Base-by-base conservation (phyloP, 2,888 invertebrate genomes). In the Metopia argyrocephala region DNA sequence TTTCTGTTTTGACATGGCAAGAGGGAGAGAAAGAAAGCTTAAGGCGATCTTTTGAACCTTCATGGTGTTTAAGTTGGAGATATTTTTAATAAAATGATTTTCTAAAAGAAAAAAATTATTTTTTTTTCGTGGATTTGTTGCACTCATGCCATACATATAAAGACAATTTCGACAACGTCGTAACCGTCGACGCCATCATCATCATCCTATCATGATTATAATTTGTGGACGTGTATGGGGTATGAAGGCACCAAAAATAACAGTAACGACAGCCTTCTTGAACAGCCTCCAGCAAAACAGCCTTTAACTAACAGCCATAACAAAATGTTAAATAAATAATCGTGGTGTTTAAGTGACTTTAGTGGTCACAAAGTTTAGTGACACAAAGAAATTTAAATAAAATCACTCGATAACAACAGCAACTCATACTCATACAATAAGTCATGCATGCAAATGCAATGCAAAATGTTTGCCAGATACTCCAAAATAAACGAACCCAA, bases 21-120 rank as follows among this genome's bases (percentile, higher is more conserved):
- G n/a, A 73, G 48, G 31, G 76, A 54, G 75, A 57, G 64, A 68
- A 38, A 38, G 78, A 82, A 78, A 73, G 79, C 82, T 78, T 69
- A 20, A 50, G 71, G 82, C 79, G 82, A 82, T 82, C 82, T 79
- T 71, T 82, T 78, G 78, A 78, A 79, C 82, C 78, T 80, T 75
- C 46, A 78, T 79, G 70, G 76, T 79, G 76, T 61, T 81, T 80
- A 31, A 69, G 61, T 62, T 78, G 28, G 59, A 68, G 48, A 46
- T 65, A 66, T 79, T 70, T 78, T 79, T 76, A 45, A 52, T 66
- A 64, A 62, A 71, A 25, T 15, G 38, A 46, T 66, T 66, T 54
- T 54, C 54, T n/a, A n/a, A n/a, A n/a, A n/a, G n/a, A n/a, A n/a
- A n/a, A n/a, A n/a, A n/a, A n/a, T n/a, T n/a, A n/a, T n/a, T n/a